These are phyloP conservation scores for Bombus difficillimus DNA, from an alignment of 1,140 invertebrate species.

Conservation along the genomic window DNA sequence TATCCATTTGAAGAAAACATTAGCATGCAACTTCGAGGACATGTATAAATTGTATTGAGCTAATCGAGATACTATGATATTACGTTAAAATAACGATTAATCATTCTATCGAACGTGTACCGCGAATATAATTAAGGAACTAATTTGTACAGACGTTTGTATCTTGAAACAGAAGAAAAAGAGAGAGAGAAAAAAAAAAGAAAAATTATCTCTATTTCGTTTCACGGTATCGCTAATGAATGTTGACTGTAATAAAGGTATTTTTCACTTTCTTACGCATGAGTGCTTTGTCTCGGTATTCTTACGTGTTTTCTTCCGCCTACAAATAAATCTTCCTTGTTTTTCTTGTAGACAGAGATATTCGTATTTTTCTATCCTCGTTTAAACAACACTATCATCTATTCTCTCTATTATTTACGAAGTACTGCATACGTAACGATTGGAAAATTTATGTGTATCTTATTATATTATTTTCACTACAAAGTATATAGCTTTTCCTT, in stretches of 20 bases:
- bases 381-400: not conserved
- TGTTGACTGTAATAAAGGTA: conserved; percentile 62
- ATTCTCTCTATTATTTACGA: not conserved
- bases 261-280: conserved; percentile 65
- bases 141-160: conserved; percentile 16
- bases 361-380: conserved; percentile 18
- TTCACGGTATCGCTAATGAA: conserved; percentile 57
- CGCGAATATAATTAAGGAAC: conserved; percentile 9
- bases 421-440: not conserved
- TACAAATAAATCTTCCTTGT: conserved; percentile 31
- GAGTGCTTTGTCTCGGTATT: conserved; percentile 62
- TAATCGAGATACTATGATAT: not conserved
- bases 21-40: not conserved
- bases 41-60: not conserved
- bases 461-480: not conserved
- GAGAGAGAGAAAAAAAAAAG: too few relatives aligned
- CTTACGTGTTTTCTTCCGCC: conserved; percentile 52
- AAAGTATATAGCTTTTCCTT: not conserved
- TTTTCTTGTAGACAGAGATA: conserved; percentile 29
- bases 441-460: conserved; percentile 3
- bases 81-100: not conserved
- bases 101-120: not conserved
- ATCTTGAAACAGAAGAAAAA: conserved; percentile 13
- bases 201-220: conserved; percentile 69
- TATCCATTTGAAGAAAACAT: not conserved